Percentiles rank a stretch among this genome's conserved stretches.
phyloP scores from a whole-genome alignment of 2,797 vertebrate genomes.

The Heteromormyrus szaboi region DNA sequence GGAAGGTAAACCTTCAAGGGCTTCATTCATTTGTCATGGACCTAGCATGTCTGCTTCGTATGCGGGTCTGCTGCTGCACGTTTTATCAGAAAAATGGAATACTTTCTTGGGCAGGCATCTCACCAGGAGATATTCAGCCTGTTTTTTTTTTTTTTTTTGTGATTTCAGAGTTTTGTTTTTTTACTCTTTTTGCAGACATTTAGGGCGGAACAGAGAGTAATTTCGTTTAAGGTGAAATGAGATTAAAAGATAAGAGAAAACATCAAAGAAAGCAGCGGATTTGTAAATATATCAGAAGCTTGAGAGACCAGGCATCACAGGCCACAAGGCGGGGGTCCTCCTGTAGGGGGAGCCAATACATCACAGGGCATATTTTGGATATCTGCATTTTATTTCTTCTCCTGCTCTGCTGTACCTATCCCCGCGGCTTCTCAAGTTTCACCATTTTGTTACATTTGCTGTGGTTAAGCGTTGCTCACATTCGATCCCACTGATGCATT shows the following conservation, averaged over 20 bases:
- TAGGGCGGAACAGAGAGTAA: background rate
- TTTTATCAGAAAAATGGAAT: background rate
- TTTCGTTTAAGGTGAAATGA: background rate
- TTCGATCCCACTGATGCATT: conserved; percentile 2
- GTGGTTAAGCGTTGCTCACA: background rate
- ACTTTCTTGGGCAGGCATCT: background rate
- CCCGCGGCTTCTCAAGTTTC: background rate
- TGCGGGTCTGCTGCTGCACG: background rate
- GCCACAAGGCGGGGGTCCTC: background rate
- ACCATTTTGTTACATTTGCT: background rate
- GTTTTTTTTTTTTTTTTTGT: background rate
- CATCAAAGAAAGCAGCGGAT: background rate
- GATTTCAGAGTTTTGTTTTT: background rate
- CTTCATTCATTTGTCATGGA: background rate
- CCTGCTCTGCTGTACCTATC: background rate
- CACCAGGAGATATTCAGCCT: background rate
- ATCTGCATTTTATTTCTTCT: background rate
- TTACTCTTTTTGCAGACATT: background rate
- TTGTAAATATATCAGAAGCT: background rate
- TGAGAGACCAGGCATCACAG: background rate
- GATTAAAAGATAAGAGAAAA: background rate
- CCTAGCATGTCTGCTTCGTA: background rate
- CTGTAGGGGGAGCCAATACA: background rate
- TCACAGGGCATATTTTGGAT: background rate
- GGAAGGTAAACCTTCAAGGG: background rate